Conservation (phyloP, 2,113 vertebrate genomes). For the Alaudala cheleensis region DNA sequence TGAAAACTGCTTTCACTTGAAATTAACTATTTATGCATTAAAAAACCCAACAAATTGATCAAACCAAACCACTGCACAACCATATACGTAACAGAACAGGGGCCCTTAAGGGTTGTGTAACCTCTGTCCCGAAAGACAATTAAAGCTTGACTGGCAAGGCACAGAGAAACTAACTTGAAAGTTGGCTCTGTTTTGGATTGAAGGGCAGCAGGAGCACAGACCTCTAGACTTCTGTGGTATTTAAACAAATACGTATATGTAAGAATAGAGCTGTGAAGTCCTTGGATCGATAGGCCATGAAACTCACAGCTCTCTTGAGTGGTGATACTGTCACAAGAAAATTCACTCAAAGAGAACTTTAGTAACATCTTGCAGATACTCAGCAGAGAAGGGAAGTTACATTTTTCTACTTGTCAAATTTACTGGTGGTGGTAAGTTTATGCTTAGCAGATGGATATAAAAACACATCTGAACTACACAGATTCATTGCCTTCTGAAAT, state of each 20-base stretch:
- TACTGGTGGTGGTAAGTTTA: not conserved
- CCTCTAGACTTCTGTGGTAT: not conserved
- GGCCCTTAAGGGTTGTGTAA: not conserved
- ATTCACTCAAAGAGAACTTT: not conserved
- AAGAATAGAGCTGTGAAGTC: not conserved
- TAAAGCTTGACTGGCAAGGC: not conserved
- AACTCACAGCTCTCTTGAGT: not conserved
- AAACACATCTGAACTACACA: not conserved
- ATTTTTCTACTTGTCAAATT: not conserved
- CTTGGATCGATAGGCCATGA: not conserved
- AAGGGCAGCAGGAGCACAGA: not conserved
- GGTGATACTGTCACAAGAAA: not conserved
- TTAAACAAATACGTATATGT: not conserved
- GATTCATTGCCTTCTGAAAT: not conserved
- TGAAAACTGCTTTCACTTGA: not conserved
- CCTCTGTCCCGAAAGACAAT: not conserved
- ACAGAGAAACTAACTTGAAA: not conserved
- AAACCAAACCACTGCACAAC: not conserved
- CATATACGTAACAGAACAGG: not conserved
- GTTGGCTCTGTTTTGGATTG: not conserved
- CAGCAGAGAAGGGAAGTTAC: not conserved
- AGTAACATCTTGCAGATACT: not conserved
- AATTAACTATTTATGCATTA: not conserved
- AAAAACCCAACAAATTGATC: not conserved
- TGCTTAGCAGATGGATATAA: not conserved